A percentile compares a stretch with the other conserved stretches of the same genome.
phyloP scores from a whole-genome alignment of 35 echinoderm and acorn worm genomes.

The Antedon bifida region DNA sequence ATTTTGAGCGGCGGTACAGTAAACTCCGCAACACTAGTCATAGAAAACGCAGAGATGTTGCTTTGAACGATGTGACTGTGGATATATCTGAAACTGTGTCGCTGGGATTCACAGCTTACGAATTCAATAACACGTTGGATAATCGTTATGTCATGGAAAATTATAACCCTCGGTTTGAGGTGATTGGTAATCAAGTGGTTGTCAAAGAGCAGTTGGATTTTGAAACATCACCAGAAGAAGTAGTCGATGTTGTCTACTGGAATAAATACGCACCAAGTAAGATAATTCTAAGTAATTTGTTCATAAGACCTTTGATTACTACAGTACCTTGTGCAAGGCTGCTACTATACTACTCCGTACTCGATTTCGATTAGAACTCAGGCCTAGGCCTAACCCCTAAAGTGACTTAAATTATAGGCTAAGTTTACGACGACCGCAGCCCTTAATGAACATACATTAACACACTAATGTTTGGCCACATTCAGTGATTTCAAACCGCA shows the following conservation, averaged over 20 bases:
- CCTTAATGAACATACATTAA: too few relatives aligned
- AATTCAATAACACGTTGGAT: not conserved
- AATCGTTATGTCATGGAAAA: not conserved
- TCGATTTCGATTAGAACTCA: too few relatives aligned
- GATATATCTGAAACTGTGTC: not conserved
- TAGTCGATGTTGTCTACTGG: not conserved
- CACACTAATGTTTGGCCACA: too few relatives aligned
- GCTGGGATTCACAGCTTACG: not conserved
- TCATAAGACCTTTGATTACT: too few relatives aligned
- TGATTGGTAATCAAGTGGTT: not conserved
- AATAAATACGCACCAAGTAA: not conserved
- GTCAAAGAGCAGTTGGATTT: not conserved
- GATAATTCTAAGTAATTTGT: not conserved
- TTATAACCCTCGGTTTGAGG: not conserved
- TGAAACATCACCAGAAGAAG: not conserved
- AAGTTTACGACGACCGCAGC: too few relatives aligned
- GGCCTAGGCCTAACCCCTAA: too few relatives aligned
- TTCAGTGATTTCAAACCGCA: too few relatives aligned
- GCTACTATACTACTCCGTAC: too few relatives aligned
- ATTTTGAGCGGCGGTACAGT: not conserved
- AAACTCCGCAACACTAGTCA: not conserved
- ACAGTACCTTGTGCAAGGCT: too few relatives aligned
- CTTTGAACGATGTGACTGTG: not conserved
- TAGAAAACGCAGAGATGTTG: not conserved
- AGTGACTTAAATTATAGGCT: too few relatives aligned